Conservation (phyloP, 2,113 vertebrate species). For the Perognathus longimembris region DNA sequence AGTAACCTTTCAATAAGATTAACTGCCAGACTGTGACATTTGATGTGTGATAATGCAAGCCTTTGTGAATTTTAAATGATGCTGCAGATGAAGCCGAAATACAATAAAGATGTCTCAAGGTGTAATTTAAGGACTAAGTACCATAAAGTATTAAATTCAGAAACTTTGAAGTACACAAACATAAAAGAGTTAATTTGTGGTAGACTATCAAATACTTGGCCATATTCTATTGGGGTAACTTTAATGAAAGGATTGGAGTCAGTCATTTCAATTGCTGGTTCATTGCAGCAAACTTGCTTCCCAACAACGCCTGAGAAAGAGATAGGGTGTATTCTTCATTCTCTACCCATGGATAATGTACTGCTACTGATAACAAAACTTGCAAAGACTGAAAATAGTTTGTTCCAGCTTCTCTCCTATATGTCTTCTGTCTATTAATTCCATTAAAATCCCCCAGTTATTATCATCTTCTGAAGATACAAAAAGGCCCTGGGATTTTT, state of each 20-base stretch:
- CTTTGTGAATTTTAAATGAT: conserved; percentile 74
- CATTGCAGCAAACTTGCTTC: neutral
- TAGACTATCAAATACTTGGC: neutral
- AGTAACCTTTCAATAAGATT: conserved; percentile 81
- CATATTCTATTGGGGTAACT: neutral
- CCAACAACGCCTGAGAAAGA: accelerated
- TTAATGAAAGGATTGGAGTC: neutral
- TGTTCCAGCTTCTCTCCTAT: neutral
- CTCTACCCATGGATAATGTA: neutral
- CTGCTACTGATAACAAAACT: neutral
- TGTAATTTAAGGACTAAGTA: conserved; percentile 3
- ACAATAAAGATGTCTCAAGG: conserved; percentile 23
- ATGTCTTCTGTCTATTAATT: neutral
- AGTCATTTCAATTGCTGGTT: neutral
- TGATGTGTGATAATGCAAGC: conserved; percentile 74
- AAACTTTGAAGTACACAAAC: neutral
- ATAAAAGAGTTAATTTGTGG: neutral
- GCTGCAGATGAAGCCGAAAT: conserved; percentile 62
- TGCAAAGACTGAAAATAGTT: neutral
- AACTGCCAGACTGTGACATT: conserved; percentile 82
- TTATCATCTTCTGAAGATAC: neutral
- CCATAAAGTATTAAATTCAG: neutral
- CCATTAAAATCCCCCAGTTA: neutral
- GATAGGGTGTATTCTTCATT: neutral
- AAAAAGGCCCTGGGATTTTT: neutral